phyloP scores from a whole-genome alignment of 1,140 invertebrate genomes.

The Atta colombica region DNA sequence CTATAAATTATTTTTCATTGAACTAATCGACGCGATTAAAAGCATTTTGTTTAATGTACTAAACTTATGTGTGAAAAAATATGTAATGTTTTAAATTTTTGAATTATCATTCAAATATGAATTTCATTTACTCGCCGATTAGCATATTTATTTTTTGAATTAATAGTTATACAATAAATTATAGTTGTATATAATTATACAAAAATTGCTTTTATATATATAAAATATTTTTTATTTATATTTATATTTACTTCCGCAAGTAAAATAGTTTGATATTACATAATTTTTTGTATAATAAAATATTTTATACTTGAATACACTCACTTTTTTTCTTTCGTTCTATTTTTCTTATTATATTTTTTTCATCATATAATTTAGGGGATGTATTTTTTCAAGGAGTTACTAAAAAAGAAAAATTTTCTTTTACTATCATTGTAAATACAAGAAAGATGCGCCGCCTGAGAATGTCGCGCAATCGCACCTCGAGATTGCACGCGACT shows the following conservation, averaged over 20 bases:
- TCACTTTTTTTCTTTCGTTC: background rate
- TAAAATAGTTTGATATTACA: background rate
- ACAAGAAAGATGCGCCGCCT: slow-evolving; percentile 16
- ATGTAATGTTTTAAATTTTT: background rate
- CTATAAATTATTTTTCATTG: slow-evolving; percentile 11
- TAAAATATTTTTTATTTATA: slow-evolving; percentile 14
- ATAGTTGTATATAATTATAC: background rate
- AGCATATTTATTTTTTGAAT: background rate
- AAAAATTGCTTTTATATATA: background rate
- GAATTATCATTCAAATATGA: background rate
- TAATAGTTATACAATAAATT: background rate
- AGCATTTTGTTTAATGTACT: background rate
- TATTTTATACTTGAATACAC: background rate
- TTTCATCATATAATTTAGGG: slow-evolving; percentile 9
- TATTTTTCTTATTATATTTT: background rate
- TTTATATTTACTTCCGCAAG: background rate
- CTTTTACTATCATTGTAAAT: slow-evolving; percentile 5
- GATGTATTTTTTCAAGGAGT: background rate
- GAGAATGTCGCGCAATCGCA: slow-evolving; percentile 49
- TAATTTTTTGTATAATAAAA: background rate
- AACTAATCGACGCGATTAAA: background rate
- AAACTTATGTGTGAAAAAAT: background rate
- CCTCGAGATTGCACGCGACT: slow-evolving; percentile 48
- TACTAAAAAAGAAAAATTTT: slow-evolving; percentile 3
- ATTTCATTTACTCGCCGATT: background rate